Evolutionary conservation across 2,888 invertebrate species (phyloP).

Genomic region (Lasioglossum vierecki): DNA sequence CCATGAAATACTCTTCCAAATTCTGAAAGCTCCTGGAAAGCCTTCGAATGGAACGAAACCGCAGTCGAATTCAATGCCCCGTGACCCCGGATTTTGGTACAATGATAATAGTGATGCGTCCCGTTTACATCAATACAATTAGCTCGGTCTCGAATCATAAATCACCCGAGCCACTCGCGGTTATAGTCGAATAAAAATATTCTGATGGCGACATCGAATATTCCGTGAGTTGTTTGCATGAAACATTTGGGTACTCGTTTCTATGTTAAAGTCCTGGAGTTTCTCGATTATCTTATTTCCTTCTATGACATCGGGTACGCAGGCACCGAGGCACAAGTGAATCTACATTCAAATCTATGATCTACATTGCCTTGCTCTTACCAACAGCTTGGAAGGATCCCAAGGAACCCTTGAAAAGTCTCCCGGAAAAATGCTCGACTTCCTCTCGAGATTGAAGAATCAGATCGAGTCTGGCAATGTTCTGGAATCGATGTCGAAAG

Average conservation of each 20-base stretch:
- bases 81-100: not conserved
- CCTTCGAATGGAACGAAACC: not conserved
- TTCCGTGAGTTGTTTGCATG: not conserved
- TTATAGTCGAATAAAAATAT: not conserved
- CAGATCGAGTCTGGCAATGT: conserved; percentile 15
- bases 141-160: not conserved
- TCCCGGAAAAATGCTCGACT: conserved; percentile 18
- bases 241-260: not conserved
- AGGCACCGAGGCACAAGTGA: conserved; percentile 1
- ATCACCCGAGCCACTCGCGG: not conserved
- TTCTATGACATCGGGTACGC: not conserved
- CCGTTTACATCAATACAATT: conserved; percentile 5
- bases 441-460: conserved; percentile 33
- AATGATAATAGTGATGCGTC: not conserved
- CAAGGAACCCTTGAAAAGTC: not conserved
- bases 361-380: conserved; percentile 18
- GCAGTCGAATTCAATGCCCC: not conserved
- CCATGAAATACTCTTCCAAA: not conserved
- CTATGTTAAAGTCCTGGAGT: not conserved
- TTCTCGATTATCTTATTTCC: conserved; percentile 13
- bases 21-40: not conserved
- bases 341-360: conserved; percentile 17
- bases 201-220: not conserved
- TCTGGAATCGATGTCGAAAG: conserved; percentile 32
- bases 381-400: conserved; percentile 5